Percentiles rank a stretch among this genome's conserved stretches.
Evolutionary conservation across 1,140 invertebrate species (phyloP).

Genomic region (Drosophila erecta): DNA sequence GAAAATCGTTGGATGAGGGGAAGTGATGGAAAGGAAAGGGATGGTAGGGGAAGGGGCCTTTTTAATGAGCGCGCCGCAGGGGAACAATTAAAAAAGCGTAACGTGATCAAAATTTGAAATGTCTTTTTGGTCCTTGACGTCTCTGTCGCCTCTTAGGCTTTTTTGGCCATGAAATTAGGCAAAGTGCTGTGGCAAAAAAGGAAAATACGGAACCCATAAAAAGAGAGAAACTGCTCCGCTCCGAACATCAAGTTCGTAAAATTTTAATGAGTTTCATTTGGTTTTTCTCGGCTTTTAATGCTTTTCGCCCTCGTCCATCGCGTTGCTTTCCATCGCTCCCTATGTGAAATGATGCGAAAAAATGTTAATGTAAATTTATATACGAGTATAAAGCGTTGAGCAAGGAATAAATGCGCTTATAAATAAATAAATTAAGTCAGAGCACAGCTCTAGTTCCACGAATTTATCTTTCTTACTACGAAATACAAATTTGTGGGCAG

Average conservation of each 20-base stretch:
- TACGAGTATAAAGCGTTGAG: constrained; percentile 72
- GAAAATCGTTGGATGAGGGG: background rate
- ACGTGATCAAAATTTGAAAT: constrained; percentile 82
- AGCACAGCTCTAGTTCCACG: background rate
- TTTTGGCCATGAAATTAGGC: constrained; percentile 70
- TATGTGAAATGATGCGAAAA: constrained; percentile 70
- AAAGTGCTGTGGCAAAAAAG: constrained; percentile 64
- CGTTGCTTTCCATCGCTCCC: constrained; percentile 5
- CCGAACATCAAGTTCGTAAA: constrained; percentile 75
- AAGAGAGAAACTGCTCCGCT: constrained; percentile 78
- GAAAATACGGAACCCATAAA: constrained; percentile 62
- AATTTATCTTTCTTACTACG: constrained; percentile 6
- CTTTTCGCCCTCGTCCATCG: background rate
- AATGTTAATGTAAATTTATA: constrained; percentile 82
- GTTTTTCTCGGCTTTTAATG: constrained; percentile 65
- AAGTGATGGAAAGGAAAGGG: background rate
- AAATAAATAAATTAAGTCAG: constrained; percentile 57
- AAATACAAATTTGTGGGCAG: background rate
- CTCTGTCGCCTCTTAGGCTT: constrained; percentile 44
- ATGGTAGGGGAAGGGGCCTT: constrained; percentile 1
- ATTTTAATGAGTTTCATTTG: constrained; percentile 80
- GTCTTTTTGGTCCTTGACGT: constrained; percentile 74
- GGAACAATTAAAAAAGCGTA: constrained; percentile 82
- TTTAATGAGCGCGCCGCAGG: constrained; percentile 76
- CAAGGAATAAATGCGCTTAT: constrained; percentile 63